These are phyloP conservation scores for Choristoneura fumiferana DNA, from an alignment of 1,140 invertebrate species.

Conservation along the genomic window DNA sequence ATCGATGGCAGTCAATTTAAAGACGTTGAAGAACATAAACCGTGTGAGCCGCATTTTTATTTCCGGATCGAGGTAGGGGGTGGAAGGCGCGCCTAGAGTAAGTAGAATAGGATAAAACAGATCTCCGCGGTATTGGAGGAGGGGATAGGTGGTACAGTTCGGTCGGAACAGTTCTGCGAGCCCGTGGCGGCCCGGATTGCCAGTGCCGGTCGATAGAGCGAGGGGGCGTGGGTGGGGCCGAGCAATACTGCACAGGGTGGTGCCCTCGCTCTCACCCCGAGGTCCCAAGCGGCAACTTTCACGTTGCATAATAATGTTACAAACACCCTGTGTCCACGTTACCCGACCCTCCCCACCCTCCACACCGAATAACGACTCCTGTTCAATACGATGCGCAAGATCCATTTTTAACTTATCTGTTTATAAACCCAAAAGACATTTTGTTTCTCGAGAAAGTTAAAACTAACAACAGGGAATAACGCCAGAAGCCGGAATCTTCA, in stretches of 20 bases:
- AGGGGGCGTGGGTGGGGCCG: slow-evolving; percentile 75
- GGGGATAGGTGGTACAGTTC: slow-evolving; percentile 58
- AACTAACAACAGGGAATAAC: too few species aligned
- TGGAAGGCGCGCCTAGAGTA: slow-evolving; percentile 51
- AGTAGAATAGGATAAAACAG: slow-evolving; percentile 54
- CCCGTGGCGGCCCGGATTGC: slow-evolving; percentile 52
- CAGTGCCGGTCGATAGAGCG: slow-evolving; percentile 70
- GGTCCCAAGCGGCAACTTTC: slow-evolving; percentile 42
- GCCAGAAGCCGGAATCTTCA: too few species aligned
- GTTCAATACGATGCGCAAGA: slow-evolving; percentile 14
- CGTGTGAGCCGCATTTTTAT: slow-evolving; percentile 28
- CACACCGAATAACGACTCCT: slow-evolving; percentile 6
- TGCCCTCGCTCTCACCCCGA: slow-evolving; percentile 55
- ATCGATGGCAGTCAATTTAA: not conserved
- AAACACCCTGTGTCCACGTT: slow-evolving; percentile 32
- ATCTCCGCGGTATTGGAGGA: slow-evolving; percentile 53
- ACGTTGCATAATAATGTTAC: slow-evolving; percentile 66
- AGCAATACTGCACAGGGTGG: slow-evolving; percentile 59
- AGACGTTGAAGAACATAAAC: slow-evolving; percentile 1
- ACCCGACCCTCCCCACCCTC: slow-evolving; percentile 9
- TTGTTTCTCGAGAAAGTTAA: too few species aligned
- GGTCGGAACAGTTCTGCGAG: slow-evolving; percentile 54
- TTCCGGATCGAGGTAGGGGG: slow-evolving; percentile 44
- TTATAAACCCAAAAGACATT: not conserved
- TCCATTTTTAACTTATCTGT: slow-evolving; percentile 4